Conservation (phyloP, 2,888 invertebrate genomes). For the Augochlorella aurata region DNA sequence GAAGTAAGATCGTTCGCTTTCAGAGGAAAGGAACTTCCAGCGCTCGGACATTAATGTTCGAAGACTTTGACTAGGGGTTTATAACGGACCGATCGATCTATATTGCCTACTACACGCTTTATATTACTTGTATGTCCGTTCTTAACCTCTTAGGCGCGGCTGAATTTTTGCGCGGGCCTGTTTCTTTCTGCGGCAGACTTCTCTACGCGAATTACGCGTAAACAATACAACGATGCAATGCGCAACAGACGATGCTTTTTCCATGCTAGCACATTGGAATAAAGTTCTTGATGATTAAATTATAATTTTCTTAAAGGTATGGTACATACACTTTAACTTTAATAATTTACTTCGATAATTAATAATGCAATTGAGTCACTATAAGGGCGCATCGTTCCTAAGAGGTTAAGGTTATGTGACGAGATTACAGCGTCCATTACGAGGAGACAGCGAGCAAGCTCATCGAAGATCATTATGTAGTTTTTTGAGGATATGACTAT, state of each 20-base stretch:
- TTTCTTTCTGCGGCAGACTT: too few species aligned
- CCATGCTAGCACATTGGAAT: too few species aligned
- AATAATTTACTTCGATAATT: too few species aligned
- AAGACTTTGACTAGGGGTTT: slow-evolving; percentile 63
- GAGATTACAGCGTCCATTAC: slow-evolving; percentile 25
- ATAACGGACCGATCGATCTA: slow-evolving; percentile 69
- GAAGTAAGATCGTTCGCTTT: slow-evolving; percentile 22
- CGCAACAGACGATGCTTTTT: too few species aligned
- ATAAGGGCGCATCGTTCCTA: too few species aligned
- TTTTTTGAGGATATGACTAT: neutral
- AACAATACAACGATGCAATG: too few species aligned
- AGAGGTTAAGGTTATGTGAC: slow-evolving; percentile 13
- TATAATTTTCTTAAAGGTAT: too few species aligned
- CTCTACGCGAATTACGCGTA: too few species aligned
- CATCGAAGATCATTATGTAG: neutral
- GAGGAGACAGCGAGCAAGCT: slow-evolving; percentile 11
- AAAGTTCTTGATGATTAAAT: too few species aligned
- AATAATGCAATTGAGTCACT: too few species aligned
- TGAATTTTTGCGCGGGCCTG: too few species aligned
- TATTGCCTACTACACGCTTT: slow-evolving; percentile 73
- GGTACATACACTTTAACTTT: too few species aligned
- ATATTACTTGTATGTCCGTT: slow-evolving; percentile 39
- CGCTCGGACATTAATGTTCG: slow-evolving; percentile 58
- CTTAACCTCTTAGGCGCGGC: neutral
- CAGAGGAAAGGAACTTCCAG: slow-evolving; percentile 55